phyloP scores from a whole-genome alignment of 2,113 vertebrate species.

The Podarcis muralis region DNA sequence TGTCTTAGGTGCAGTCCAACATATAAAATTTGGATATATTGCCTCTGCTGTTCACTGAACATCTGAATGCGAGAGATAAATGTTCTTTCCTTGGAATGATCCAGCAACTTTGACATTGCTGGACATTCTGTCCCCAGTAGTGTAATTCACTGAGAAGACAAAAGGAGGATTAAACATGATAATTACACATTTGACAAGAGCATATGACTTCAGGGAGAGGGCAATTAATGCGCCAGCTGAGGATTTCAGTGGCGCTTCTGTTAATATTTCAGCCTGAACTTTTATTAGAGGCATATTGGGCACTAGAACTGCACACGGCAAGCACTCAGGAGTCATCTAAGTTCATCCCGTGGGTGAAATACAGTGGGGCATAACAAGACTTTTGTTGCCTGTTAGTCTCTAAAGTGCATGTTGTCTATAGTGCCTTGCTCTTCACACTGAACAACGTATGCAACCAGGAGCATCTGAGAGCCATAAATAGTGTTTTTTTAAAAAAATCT shows the following conservation, averaged over 20 bases:
- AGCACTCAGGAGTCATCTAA: conserved; percentile 37
- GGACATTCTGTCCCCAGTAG: conserved; percentile 54
- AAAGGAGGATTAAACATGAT: conserved; percentile 52
- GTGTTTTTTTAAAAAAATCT: not conserved
- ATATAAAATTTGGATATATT: conserved; percentile 66
- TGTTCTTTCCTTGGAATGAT: conserved; percentile 40
- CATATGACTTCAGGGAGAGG: conserved; percentile 56
- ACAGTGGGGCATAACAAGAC: not conserved
- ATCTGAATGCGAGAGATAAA: conserved; percentile 61
- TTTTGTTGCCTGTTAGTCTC: not conserved
- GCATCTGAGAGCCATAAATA: not conserved
- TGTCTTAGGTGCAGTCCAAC: conserved; percentile 35
- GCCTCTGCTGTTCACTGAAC: conserved; percentile 63
- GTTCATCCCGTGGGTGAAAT: conserved; percentile 34
- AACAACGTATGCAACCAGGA: not conserved
- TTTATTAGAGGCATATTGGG: conserved; percentile 28
- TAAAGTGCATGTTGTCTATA: not conserved
- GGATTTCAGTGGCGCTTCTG: conserved; percentile 53
- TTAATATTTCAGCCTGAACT: conserved; percentile 52
- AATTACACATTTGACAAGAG: conserved; percentile 66
- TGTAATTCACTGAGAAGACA: conserved; percentile 63
- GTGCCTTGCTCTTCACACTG: not conserved
- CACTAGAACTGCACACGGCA: conserved; percentile 5
- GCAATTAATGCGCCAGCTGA: conserved; percentile 51
- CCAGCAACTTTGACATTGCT: conserved; percentile 65